Base-by-base conservation (phyloP, 2,888 invertebrate species). In the Cerastis rubricosa region DNA sequence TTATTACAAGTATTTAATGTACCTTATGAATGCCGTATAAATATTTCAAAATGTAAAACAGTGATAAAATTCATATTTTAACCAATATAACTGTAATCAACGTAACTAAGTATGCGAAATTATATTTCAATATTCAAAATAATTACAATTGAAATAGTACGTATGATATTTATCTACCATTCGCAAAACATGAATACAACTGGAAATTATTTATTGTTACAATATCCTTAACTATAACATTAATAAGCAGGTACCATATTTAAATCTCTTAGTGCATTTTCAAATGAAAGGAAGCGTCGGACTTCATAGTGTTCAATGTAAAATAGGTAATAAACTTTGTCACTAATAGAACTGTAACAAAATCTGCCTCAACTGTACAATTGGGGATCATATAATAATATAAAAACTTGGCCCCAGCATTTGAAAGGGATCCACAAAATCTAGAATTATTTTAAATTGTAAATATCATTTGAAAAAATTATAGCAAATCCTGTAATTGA, bases 21-120 rank as follows among this genome's bases (percentile, higher is more conserved):
- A 96, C 95, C 96, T 95, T 94, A 96, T 95, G 94, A 94, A 96
- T 97, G 96, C 94, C 94, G 95, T 97, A 97, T 97, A 97, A 96
- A 97, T 97, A 97, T 97, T 97, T 97, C 94, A 96, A 97, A 97
- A 95, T 96, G 94, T 96, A 97, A 97, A 97, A 97, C 97, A 97
- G 96, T 97, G 95, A 97, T 97, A 97, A 96, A 97, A 97, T 97
- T 96, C 95, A 96, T 95, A 95, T 92, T 93, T 78, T 74, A 96
- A 96, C 95, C 94, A 94, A 96, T 96, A 94, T 91, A 95, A 96
- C 93, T 94, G 95, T 92, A 93, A 94, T 89, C 89, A 95, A 96
- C 92, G 91, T 89, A 95, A 95, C 92, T 93, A 91, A 92, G 86
- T 92, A 91, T 91, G 91, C 89, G 91, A 95, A 96, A 95, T 94